phyloP scores from a whole-genome alignment of 2,888 invertebrate genomes.

The Clusia tigrina region DNA sequence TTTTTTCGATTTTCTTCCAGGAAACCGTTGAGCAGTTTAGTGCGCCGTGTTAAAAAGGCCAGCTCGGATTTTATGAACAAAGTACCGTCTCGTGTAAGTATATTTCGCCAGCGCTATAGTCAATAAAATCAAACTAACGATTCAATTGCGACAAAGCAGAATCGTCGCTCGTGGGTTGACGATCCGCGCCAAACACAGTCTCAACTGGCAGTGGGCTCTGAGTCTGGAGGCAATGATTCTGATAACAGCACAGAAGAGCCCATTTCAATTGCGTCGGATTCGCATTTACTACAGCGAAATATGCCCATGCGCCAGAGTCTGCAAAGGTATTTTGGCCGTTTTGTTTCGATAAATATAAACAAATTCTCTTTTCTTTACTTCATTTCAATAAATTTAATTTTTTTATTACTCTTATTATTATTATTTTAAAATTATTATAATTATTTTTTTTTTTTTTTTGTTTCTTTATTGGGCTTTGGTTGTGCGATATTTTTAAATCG shows the following conservation, averaged over 20 bases:
- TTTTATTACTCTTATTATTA: too few relatives aligned
- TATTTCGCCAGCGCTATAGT: neutral
- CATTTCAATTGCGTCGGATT: conserved; percentile 65
- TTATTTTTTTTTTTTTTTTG: conserved; percentile 18
- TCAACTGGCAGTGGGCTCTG: conserved; percentile 73
- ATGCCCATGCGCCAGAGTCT: conserved; percentile 67
- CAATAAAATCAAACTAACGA: too few relatives aligned
- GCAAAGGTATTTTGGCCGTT: conserved; percentile 67
- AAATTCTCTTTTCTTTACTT: conserved; percentile 20
- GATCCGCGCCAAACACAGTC: conserved; percentile 74
- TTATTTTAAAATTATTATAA: too few relatives aligned
- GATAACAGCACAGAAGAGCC: conserved; percentile 79
- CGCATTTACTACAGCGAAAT: conserved; percentile 65
- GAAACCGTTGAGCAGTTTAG: conserved; percentile 86
- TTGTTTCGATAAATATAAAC: neutral
- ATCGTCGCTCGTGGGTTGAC: conserved; percentile 77
- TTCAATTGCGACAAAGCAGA: conserved; percentile 62
- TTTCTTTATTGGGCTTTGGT: conserved; percentile 12
- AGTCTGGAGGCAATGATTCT: conserved; percentile 79
- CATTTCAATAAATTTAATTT: too few relatives aligned
- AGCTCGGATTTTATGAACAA: conserved; percentile 87
- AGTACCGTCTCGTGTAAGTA: conserved; percentile 73
- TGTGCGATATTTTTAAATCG: too few relatives aligned
- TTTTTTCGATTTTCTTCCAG: conserved; percentile 66
- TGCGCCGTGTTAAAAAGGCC: conserved; percentile 84